Evolutionary conservation across 2,888 invertebrate genomes (phyloP), one percentile per base, ranked within the genome.

Genomic region (Coronaproctus castanopsis): DNA sequence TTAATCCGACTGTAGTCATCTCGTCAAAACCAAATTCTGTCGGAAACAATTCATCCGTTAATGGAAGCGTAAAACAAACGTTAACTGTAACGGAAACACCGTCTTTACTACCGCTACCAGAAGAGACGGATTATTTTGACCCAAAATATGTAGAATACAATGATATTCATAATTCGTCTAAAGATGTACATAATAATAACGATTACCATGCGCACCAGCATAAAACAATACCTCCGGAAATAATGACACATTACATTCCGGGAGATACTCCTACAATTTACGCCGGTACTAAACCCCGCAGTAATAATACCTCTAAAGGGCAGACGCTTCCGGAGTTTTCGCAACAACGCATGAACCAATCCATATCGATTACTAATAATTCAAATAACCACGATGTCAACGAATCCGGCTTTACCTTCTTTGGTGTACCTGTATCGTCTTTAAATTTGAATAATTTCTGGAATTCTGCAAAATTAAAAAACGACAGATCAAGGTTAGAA

Each of bases 111-210:
- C 69, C 85, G 3, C 74, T 78, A 1, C 84, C 83, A 3, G 81
- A 83, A 68, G 85, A 85, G 69, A 83, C 84, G 1, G 87, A 88
- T 68, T 87, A 86, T 67, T 83, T 85, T 66, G 87, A 87, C 68
- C 86, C 87, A 66, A 87, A 87, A 65, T 87, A 86, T 69, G 78
- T 84, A 1, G 87, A 87, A 69, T 84, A 85, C 70, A 36, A 36
- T 14, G 36, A 36, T 8, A n/a, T n/a, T n/a, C 5, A 5, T 5
- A 36, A 5, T 36, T 36, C 36, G 36, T 14, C 36, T 5, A 36
- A 36, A 36, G 14, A 8, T 36, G 14, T 5, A 5, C 81, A 82
- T 5, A 79, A 80, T 58, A 81, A 82, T 65, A 62, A 63, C 19
- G 60, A 62, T 3, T 61, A 59, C 36, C 22, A 61, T 1, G 36